Base-by-base conservation (phyloP, 2,888 invertebrate species). In the Parasteatoda lunata region DNA sequence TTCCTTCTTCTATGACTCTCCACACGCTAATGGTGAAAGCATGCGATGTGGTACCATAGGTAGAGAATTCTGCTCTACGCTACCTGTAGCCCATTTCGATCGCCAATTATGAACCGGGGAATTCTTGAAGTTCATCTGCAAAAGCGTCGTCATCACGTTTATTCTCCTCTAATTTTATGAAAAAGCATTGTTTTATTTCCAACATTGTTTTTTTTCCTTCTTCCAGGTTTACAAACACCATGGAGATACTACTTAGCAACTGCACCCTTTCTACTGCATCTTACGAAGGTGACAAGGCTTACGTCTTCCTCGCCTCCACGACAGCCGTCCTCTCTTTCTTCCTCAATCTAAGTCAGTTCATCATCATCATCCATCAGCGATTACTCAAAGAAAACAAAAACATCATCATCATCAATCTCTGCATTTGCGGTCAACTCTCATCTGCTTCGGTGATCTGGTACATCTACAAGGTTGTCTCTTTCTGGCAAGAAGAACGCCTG, bases 311-410 rank as follows among this genome's bases (percentile, higher is more conserved):
- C 9, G 71, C 86, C 3, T 71, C 77, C 3, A 15, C 86, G 5
- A 87, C 81, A 4, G 86, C 81, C n/a, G 81, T 77, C 3, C 59
- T 87, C n/a, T 77, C 86, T 47, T 82, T 87, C 65, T 54, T 82
- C 69, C 69, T 87, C 5, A 87, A 87, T 66, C 69, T 87, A 8
- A 45, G 52, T 52, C 86, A 87, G 47, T 71, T 87, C 65, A 11
- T 82, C 6, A 68, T 82, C 30, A 82, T 87, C 64, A 47, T 81
- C 11, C 73, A 82, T 30, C 82, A 87, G 49, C 15, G 68, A 5
- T 66, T 82, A 7, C 73, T 82, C 8, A 51, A 52, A 13, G 13
- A 15, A 5, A 77, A 77, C 66, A 72, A 69, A 54, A 77, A 82
- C 59, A 77, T 82, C 48, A 81, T 81, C 15, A 68, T 82, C 64